phyloP scores from a whole-genome alignment of 2,888 invertebrate genomes.

The Archips xylosteana region DNA sequence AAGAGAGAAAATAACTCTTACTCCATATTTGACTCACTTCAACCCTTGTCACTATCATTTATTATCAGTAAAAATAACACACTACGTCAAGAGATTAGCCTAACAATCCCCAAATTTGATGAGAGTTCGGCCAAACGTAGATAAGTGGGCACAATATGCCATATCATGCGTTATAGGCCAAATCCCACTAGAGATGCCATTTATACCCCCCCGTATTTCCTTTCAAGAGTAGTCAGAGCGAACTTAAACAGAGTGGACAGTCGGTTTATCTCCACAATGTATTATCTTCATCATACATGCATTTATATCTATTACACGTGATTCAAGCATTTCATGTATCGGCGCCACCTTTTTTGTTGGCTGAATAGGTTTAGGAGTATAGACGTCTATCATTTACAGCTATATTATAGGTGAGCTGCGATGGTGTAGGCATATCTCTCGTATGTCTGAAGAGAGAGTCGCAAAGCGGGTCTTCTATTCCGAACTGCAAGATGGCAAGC shows the following conservation, averaged over 20 bases:
- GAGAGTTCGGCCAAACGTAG: slow-evolving; percentile 9
- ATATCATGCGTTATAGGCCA: slow-evolving; percentile 37
- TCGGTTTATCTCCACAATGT: background rate
- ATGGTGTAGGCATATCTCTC: no score
- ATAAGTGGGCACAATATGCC: slow-evolving; percentile 24
- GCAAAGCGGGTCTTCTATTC: no score
- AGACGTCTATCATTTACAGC: no score
- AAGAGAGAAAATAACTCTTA: no score
- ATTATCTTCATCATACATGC: no score
- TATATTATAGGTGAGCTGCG: no score
- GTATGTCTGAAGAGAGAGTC: no score
- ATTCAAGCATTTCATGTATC: no score
- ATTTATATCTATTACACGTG: no score
- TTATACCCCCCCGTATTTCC: slow-evolving; percentile 15
- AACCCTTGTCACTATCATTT: background rate
- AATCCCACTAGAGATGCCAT: slow-evolving; percentile 38
- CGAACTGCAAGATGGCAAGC: no score
- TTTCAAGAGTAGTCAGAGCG: slow-evolving; percentile 29
- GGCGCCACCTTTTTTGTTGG: no score
- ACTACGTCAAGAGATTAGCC: background rate
- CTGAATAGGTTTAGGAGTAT: no score
- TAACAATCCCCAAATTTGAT: slow-evolving; percentile 9
- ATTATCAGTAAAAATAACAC: background rate
- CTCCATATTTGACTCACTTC: background rate
- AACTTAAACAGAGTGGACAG: slow-evolving; percentile 33